phyloP scores from a whole-genome alignment of 1,140 invertebrate species.

The Muscidifurax raptorellus region DNA sequence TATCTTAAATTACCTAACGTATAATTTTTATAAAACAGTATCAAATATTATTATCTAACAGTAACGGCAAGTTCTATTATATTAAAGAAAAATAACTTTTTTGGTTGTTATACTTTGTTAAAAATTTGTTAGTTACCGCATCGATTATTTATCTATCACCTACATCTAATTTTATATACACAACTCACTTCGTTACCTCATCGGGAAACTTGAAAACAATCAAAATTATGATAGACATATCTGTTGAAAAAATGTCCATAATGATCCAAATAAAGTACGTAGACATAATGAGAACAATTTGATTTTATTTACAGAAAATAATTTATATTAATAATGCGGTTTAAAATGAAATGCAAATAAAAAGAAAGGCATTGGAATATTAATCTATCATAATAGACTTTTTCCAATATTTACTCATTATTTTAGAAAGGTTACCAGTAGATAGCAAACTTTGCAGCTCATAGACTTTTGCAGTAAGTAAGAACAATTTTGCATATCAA shows the following conservation, averaged over 20 bases:
- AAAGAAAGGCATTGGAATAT: background rate
- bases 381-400: conserved; percentile 28
- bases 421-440: conserved; percentile 32
- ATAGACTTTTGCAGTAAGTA: conserved; percentile 16
- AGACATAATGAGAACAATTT: background rate
- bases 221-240: background rate
- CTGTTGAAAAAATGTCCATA: no score
- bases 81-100: background rate
- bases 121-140: background rate
- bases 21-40: background rate
- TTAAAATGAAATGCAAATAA: background rate
- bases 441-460: background rate
- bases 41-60: background rate
- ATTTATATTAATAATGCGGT: background rate
- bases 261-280: no score
- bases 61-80: background rate
- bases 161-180: background rate
- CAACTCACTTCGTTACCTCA: background rate
- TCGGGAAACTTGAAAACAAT: background rate
- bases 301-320: conserved; percentile 1
- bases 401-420: conserved; percentile 29
- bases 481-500: conserved; percentile 14
- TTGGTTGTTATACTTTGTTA: no score
- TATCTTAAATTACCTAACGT: background rate
- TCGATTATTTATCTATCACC: background rate